phyloP scores from a whole-genome alignment of 2,113 vertebrate species.

The Sialia sialis region DNA sequence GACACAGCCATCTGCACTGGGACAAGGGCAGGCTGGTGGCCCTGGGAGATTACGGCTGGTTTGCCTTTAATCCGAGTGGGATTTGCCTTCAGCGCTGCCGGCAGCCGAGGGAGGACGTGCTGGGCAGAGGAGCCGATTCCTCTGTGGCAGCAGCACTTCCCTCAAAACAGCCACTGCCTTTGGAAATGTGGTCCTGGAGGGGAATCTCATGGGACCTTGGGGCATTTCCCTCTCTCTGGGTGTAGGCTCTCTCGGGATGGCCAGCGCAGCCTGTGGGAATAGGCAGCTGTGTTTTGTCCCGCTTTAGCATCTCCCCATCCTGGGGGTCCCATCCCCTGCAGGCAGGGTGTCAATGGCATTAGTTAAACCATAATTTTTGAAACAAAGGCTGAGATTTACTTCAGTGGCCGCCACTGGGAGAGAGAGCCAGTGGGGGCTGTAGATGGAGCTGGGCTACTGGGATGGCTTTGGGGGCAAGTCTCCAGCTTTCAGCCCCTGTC shows the following conservation, averaged over 20 bases:
- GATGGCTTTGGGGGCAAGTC: background rate
- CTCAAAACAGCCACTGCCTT: background rate
- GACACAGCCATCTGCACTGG: background rate
- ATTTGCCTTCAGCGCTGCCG: background rate
- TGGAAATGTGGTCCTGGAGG: background rate
- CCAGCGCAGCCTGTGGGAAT: background rate
- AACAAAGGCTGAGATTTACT: background rate
- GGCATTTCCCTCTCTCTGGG: background rate
- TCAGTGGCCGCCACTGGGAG: background rate
- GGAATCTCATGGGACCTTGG: background rate
- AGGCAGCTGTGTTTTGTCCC: background rate
- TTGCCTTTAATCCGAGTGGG: conserved; percentile 10
- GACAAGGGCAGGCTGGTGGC: background rate
- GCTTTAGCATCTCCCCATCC: background rate
- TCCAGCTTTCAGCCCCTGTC: background rate
- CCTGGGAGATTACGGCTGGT: background rate
- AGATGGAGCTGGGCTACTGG: background rate
- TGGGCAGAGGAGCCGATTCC: fast-evolving
- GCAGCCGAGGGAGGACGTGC: background rate
- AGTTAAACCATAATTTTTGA: background rate
- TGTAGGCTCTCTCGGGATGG: fast-evolving
- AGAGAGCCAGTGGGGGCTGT: fast-evolving
- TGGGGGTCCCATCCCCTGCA: background rate
- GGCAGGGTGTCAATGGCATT: background rate
- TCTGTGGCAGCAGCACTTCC: fast-evolving